Conservation (phyloP, 2,888 invertebrate genomes). For the Nebria brevicollis region DNA sequence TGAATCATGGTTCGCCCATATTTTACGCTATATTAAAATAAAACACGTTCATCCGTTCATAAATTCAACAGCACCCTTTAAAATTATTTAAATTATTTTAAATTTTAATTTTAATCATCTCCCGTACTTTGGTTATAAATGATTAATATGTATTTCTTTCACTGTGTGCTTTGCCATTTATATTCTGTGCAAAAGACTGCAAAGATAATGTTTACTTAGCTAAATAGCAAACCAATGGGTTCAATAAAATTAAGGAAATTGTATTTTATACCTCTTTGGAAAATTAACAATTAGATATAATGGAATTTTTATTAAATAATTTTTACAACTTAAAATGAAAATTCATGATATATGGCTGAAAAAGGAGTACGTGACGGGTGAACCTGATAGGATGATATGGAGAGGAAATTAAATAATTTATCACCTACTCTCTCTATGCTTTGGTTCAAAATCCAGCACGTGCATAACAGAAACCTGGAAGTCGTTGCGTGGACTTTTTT, state of each 20-base stretch:
- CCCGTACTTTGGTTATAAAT: too few relatives aligned
- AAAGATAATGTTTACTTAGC: constrained; percentile 35
- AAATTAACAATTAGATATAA: not conserved
- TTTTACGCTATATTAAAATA: not conserved
- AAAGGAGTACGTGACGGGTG: not conserved
- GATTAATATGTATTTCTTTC: too few relatives aligned
- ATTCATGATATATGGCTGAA: not conserved
- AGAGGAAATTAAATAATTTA: constrained; percentile 14
- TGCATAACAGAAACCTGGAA: not conserved
- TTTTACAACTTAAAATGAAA: not conserved
- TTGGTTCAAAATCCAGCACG: constrained; percentile 5
- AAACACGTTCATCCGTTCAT: not conserved
- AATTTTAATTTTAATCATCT: not conserved
- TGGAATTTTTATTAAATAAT: not conserved
- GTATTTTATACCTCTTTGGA: not conserved
- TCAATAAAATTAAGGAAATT: not conserved
- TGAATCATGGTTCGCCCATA: constrained; percentile 13
- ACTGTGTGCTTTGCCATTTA: not conserved
- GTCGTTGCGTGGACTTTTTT: not conserved
- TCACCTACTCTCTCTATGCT: not conserved
- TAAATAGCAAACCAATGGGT: constrained; percentile 22
- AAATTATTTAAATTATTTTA: not conserved
- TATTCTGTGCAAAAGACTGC: not conserved
- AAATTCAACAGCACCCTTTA: constrained; percentile 14
- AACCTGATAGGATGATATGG: constrained; percentile 3